Evolutionary conservation across 2,888 invertebrate species (phyloP).

Genomic region (Hetaerina titia): DNA sequence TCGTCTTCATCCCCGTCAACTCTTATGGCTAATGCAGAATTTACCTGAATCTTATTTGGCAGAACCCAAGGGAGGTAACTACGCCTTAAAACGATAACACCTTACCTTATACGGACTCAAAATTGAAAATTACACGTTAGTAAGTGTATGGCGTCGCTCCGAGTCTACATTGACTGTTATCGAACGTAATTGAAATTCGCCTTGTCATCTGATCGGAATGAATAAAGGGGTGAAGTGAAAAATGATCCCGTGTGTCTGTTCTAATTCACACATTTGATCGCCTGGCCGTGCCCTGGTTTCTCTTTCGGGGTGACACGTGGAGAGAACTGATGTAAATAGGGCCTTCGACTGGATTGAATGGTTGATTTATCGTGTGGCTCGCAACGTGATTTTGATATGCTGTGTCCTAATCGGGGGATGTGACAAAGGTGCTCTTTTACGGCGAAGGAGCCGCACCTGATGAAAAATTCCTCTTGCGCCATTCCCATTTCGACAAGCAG

Average conservation of each 20-base stretch:
- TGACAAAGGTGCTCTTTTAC: too few species aligned
- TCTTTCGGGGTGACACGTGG: background rate
- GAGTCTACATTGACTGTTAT: too few species aligned
- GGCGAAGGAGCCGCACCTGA: background rate
- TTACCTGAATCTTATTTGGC: background rate
- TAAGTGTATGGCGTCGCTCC: too few species aligned
- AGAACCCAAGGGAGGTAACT: background rate
- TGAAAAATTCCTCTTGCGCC: conserved; percentile 4
- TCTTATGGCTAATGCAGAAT: too few species aligned
- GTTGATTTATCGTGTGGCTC: background rate
- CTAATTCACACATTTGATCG: background rate
- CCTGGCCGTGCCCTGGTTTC: conserved; percentile 8
- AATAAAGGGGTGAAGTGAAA: background rate
- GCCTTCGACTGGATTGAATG: background rate
- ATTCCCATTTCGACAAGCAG: background rate
- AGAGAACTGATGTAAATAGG: background rate
- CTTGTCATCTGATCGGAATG: background rate
- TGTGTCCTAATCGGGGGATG: background rate
- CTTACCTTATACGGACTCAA: too few species aligned
- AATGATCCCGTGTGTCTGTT: background rate
- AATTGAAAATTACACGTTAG: too few species aligned
- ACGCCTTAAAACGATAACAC: too few species aligned
- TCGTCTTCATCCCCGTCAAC: too few species aligned
- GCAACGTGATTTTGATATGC: background rate
- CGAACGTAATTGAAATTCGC: too few species aligned